Evolutionary conservation across 2,888 invertebrate genomes (phyloP).

Genomic region (Apotomis capreana): DNA sequence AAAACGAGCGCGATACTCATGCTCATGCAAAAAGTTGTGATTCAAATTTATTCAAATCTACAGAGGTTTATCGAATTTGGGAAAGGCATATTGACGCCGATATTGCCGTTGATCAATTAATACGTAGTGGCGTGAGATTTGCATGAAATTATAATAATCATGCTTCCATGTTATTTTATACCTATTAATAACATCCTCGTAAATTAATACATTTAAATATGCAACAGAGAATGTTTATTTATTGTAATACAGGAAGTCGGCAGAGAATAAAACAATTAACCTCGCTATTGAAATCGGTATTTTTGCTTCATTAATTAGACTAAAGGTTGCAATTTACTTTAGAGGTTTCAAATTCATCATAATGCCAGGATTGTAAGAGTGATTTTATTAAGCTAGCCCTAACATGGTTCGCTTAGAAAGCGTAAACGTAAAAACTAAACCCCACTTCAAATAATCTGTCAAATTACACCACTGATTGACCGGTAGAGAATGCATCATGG

Average conservation of each 20-base stretch:
- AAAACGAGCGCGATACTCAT: too few species aligned
- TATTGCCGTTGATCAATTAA: neutral
- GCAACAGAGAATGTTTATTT: constrained; percentile 1
- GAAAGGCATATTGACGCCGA: neutral
- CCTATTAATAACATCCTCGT: neutral
- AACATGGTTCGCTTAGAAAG: too few species aligned
- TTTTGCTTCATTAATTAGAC: too few species aligned
- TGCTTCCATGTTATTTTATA: neutral
- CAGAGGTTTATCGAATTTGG: neutral
- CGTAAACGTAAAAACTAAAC: too few species aligned
- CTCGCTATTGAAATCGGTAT: neutral
- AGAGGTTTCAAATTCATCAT: too few species aligned
- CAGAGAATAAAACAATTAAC: constrained; percentile 8
- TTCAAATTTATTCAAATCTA: neutral
- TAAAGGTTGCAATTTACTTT: too few species aligned
- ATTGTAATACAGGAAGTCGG: constrained; percentile 8
- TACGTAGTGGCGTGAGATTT: constrained; percentile 5
- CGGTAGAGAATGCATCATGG: too few species aligned
- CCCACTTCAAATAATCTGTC: too few species aligned
- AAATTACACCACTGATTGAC: too few species aligned
- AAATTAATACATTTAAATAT: constrained; percentile 22
- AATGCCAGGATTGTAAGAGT: too few species aligned
- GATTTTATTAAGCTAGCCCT: too few species aligned
- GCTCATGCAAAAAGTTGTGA: too few species aligned
- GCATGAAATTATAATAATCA: constrained; percentile 25